Base-by-base conservation (phyloP, 2,888 invertebrate species). In the Neria commutata region DNA sequence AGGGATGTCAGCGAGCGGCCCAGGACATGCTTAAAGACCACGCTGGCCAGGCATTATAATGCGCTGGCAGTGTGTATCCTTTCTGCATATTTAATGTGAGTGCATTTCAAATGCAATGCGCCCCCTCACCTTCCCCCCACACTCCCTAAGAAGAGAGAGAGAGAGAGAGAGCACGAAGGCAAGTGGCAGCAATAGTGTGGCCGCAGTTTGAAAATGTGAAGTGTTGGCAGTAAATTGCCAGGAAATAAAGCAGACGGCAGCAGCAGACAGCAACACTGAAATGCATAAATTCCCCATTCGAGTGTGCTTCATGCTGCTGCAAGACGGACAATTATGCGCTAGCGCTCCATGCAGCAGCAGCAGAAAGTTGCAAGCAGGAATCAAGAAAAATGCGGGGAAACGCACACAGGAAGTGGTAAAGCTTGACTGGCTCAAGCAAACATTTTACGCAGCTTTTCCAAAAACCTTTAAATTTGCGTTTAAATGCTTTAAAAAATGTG, bases 41-140 rank as follows among this genome's bases (percentile, higher is more conserved):
- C 23, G 14, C 66, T 67, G 71, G 64, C 16, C 17, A 65, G 51
- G 58, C 54, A 16, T 33, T 10, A 34, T 17, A 3, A 21, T 33
- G 10, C 6, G 17, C 56, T 58, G 46, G 48, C 8, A n/a, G 37
- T 37, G 4, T 42, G 26, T 25, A 29, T 16, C 16, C 19, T 25
- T 46, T n/a, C 24, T 65, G 63, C 65, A 75, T 72, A 69, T 72
- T 72, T 70, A 71, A 72, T 72, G 72, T 73, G 75, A 73, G 74
- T 72, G 75, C 72, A 69, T 75, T 66, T 62, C 67, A 71, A 71
- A 71, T 67, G 70, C 65, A 67, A 21, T 50, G 33, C 17, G 14
- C 17, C 3, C 51, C 29, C 46, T 34, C n/a, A n/a, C n/a, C n/a
- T n/a, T n/a, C n/a, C n/a, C n/a, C n/a, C n/a, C n/a, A n/a, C n/a